Evolutionary conservation across 2,113 vertebrate species (phyloP).

Genomic region (Oxyruncus cristatus): DNA sequence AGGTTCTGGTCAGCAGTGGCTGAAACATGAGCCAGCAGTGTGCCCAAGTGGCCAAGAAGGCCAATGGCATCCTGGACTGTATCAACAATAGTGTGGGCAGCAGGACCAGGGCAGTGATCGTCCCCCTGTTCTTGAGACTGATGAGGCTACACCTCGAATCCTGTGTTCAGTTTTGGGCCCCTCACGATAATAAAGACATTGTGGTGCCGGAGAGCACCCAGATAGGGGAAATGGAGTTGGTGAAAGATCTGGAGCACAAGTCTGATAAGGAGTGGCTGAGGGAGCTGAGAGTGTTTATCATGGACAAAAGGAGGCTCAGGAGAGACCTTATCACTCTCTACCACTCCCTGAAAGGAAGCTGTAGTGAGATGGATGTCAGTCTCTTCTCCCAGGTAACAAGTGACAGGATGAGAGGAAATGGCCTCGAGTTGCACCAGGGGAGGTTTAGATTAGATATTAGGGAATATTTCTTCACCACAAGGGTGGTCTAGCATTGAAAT

Average conservation of each 20-base stretch:
- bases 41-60: neutral
- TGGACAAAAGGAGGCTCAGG: neutral
- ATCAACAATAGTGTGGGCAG: neutral
- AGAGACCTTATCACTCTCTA: neutral
- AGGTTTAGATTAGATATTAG: neutral
- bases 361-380: neutral
- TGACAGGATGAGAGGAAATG: neutral
- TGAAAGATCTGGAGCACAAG: neutral
- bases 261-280: neutral
- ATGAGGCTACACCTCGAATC: neutral
- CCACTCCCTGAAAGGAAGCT: neutral
- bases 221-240: neutral
- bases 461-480: neutral
- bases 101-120: neutral
- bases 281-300: neutral
- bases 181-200: neutral
- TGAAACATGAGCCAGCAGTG: neutral
- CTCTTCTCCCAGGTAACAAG: rapidly evolving
- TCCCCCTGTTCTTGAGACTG: neutral
- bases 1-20: neutral
- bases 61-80: neutral
- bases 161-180: neutral
- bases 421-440: no score
- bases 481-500: neutral
- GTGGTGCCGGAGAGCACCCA: no score